Conservation (phyloP, 2,113 vertebrate species). For the Bucco capensis region DNA sequence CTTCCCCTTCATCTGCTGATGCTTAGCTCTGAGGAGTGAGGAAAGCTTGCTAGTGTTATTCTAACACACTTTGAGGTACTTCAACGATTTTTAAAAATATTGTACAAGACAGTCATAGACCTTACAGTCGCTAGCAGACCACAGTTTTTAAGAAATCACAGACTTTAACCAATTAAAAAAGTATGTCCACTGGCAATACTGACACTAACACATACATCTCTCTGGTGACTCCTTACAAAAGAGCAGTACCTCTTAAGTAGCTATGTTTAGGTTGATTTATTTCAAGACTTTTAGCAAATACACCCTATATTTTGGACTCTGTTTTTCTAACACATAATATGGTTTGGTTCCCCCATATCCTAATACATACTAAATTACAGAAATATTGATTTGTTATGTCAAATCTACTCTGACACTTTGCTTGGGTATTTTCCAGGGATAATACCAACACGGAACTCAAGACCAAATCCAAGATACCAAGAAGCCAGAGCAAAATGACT, state of each 20-base stretch:
- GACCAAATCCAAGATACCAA: neutral
- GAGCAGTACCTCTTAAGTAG: neutral
- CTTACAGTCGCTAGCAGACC: neutral
- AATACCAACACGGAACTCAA: neutral
- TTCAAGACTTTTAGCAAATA: neutral
- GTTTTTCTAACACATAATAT: neutral
- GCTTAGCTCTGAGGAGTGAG: neutral
- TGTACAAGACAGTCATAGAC: neutral
- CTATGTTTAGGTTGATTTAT: neutral
- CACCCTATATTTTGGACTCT: neutral
- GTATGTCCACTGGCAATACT: neutral
- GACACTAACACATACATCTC: neutral
- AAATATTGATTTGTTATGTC: neutral
- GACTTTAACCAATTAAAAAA: neutral
- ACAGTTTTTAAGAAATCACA: neutral
- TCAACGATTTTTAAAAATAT: neutral
- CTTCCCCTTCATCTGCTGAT: neutral
- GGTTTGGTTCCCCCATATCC: neutral
- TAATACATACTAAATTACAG: neutral
- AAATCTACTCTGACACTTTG: neutral
- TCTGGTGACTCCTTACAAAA: neutral
- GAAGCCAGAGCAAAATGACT: neutral
- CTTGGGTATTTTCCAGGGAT: neutral
- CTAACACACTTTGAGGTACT: neutral
- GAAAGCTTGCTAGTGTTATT: neutral